phyloP scores from a whole-genome alignment of 2,113 vertebrate species.

The Dryoscopus gambensis region DNA sequence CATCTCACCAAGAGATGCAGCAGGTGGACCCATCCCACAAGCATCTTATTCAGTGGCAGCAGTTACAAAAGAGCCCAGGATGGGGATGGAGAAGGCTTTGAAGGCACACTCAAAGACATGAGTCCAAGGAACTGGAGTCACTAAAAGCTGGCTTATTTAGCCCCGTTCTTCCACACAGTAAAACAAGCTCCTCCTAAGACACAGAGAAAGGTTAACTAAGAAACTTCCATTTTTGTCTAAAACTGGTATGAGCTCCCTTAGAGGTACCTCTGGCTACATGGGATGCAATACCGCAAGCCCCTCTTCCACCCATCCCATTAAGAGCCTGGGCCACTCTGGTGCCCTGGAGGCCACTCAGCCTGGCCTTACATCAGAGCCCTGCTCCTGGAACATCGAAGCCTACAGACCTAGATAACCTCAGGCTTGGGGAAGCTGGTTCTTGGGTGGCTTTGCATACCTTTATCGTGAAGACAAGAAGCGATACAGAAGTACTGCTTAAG shows the following conservation, averaged over 20 bases:
- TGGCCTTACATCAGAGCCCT: background rate
- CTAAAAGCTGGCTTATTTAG: background rate
- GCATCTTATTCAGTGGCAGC: background rate
- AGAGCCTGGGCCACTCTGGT: background rate
- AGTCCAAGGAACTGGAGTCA: background rate
- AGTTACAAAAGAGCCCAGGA: background rate
- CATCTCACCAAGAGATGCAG: background rate
- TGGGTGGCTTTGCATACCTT: background rate
- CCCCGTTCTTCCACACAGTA: background rate
- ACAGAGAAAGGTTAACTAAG: background rate
- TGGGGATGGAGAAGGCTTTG: background rate
- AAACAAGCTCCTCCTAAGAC: background rate
- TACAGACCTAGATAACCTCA: background rate
- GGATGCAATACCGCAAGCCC: background rate
- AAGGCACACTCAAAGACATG: background rate
- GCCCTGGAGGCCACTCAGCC: background rate
- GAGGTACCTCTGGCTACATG: background rate
- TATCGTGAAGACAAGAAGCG: background rate
- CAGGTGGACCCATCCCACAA: fast-evolving
- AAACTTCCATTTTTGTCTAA: background rate
- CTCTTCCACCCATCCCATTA: background rate
- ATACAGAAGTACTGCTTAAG: fast-evolving
- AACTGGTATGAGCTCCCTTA: background rate
- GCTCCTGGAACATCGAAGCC: background rate
- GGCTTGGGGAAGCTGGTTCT: background rate